phyloP scores from a whole-genome alignment of 2,797 vertebrate genomes.

The Argyrosomus regius region DNA sequence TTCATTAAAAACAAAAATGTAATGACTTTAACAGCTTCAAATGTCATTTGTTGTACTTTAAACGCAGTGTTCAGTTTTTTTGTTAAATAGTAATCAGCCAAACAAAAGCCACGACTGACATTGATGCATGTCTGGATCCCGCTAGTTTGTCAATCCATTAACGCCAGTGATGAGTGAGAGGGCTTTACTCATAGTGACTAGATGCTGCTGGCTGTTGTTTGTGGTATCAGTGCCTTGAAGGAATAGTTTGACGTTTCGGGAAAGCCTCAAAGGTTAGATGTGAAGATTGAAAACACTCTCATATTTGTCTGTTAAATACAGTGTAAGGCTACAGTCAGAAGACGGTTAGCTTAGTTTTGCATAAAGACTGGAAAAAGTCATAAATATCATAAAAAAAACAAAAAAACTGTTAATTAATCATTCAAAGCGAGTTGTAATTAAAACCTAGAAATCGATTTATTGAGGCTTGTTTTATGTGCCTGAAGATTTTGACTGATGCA shows the following conservation, averaged over 20 bases:
- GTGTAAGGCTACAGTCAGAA: neutral
- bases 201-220: conserved; percentile 13
- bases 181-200: neutral
- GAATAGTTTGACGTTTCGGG: neutral
- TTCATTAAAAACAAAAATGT: neutral
- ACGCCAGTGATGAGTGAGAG: neutral
- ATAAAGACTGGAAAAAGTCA: conserved; percentile 4
- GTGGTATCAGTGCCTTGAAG: neutral
- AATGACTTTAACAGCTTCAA: neutral
- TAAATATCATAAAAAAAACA: too few species aligned
- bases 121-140: conserved; percentile 2
- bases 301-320: conserved; percentile 4
- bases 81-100: conserved; percentile 6
- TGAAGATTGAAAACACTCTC: conserved; percentile 7
- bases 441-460: neutral
- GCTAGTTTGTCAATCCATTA: conserved; percentile 14
- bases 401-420: neutral
- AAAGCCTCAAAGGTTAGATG: neutral
- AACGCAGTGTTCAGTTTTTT: neutral
- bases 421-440: neutral
- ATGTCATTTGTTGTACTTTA: neutral
- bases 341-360: conserved; percentile 17
- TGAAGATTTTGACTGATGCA: neutral
- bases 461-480: neutral
- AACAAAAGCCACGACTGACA: conserved; percentile 17